Evolutionary conservation across 2,888 invertebrate genomes (phyloP).

Genomic region (Euplagia quadripunctaria): DNA sequence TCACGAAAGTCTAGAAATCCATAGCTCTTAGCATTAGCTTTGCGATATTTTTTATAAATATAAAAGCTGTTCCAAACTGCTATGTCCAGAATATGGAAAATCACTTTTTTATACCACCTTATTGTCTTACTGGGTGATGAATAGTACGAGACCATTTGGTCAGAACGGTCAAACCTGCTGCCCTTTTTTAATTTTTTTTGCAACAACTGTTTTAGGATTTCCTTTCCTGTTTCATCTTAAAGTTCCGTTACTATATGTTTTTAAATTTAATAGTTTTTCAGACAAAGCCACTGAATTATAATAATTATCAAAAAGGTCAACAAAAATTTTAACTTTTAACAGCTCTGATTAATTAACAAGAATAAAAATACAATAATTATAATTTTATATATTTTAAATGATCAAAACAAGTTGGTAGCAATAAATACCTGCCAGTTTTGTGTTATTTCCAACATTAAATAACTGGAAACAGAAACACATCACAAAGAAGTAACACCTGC

Average conservation of each 20-base stretch:
- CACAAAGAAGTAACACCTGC: too few relatives aligned
- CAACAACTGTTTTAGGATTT: slow-evolving; percentile 24
- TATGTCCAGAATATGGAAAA: slow-evolving; percentile 12
- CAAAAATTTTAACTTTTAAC: too few relatives aligned
- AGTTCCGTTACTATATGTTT: slow-evolving; percentile 29
- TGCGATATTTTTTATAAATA: neutral
- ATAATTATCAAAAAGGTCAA: slow-evolving; percentile 35
- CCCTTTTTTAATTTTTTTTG: slow-evolving; percentile 29
- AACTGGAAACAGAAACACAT: too few relatives aligned
- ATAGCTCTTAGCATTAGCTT: slow-evolving; percentile 5
- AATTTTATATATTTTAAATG: too few relatives aligned
- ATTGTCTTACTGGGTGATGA: slow-evolving; percentile 25
- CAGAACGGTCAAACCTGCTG: slow-evolving; percentile 24
- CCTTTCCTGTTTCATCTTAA: slow-evolving; percentile 29
- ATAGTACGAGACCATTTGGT: slow-evolving; percentile 34
- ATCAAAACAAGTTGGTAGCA: too few relatives aligned
- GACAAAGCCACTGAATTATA: slow-evolving; percentile 26
- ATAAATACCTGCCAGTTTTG: too few relatives aligned
- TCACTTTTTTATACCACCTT: slow-evolving; percentile 26
- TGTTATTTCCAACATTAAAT: too few relatives aligned
- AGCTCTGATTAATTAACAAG: too few relatives aligned
- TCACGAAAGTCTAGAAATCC: slow-evolving; percentile 21
- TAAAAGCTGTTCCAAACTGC: slow-evolving; percentile 10
- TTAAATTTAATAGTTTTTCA: slow-evolving; percentile 23
- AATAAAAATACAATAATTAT: too few relatives aligned